These are phyloP conservation scores for Falcunculus frontatus DNA, from an alignment of 2,113 vertebrate genomes.

Conservation along the genomic window DNA sequence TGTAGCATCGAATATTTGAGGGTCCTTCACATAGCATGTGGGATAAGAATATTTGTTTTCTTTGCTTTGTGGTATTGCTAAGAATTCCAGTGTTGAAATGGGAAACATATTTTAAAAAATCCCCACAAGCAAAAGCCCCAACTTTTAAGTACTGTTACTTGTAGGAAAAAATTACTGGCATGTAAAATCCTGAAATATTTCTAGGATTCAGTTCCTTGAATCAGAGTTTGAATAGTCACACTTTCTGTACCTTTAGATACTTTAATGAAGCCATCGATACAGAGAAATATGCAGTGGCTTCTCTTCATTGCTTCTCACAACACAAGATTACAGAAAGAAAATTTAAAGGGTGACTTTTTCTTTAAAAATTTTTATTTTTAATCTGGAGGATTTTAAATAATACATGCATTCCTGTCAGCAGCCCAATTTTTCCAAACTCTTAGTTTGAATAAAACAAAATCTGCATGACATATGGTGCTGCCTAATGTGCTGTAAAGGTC, in stretches of 20 bases:
- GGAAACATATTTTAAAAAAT: neutral
- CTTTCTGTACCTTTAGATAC: neutral
- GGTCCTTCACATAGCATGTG: neutral
- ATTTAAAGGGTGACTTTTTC: neutral
- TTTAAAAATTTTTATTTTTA: neutral
- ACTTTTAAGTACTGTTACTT: neutral
- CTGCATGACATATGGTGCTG: neutral
- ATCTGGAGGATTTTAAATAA: neutral
- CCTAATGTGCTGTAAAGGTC: constrained; percentile 39
- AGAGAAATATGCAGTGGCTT: neutral
- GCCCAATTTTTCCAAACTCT: neutral
- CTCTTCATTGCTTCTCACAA: neutral
- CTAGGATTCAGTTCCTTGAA: neutral
- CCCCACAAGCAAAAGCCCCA: neutral
- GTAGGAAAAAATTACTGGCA: neutral
- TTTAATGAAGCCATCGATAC: neutral
- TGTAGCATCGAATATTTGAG: neutral
- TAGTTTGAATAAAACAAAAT: neutral
- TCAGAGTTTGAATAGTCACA: neutral
- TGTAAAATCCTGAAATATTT: neutral
- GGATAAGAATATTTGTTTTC: neutral
- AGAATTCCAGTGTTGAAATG: neutral
- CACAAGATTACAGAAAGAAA: neutral
- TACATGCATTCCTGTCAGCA: neutral
- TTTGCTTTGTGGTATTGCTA: neutral